Evolutionary conservation across 2,888 invertebrate species (phyloP), one percentile per base, ranked within the genome.

Genomic region (Ypsolopha scabrella): DNA sequence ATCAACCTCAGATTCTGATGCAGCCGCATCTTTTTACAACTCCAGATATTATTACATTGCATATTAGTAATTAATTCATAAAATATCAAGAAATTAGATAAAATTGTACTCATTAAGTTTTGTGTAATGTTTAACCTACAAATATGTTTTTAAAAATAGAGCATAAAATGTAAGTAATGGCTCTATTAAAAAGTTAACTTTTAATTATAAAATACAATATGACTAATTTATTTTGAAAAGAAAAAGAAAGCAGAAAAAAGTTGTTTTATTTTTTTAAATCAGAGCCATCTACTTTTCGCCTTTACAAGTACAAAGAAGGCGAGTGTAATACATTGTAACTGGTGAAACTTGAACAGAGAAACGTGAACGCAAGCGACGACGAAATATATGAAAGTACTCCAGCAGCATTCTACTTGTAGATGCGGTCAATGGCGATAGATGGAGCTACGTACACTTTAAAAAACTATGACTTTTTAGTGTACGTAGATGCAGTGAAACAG

Each of bases 11-110:
- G 85, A 85, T 62, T 78, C 83, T 1, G 82, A 80, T 53, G 73
- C 68, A 14, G 79, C 83, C 10, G 80, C 85, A n/a, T 85, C 85
- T 3, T 83, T 68, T 57, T 83, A 79, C 52, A 74, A 71, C 56
- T 74, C 82, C 6, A 75, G 69, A 63, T 60, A 76, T 56, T 83
- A 81, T 54, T 24, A 24, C 24, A 24, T 24, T 4, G 24, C 24
- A 24, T 24, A 24, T 24, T 24, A 24, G 24, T 3, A 44, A 11
- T 34, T 35, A n/a, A 6, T 83, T 78, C 43, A 64, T 80, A 52
- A 64, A 69, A 36, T 69, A 64, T 55, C 75, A 67, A 62, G 37
- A 8, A 50, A 3, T 24, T 24, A 24, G 24, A 3, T 3, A 24
- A 24, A 41, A 46, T 51, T 55, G 34, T 56, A 41, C 54, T 52